Evolutionary conservation across 2,797 vertebrate genomes (phyloP), one percentile per base, ranked within the genome.

Genomic region (Silurus lanzhouensis): DNA sequence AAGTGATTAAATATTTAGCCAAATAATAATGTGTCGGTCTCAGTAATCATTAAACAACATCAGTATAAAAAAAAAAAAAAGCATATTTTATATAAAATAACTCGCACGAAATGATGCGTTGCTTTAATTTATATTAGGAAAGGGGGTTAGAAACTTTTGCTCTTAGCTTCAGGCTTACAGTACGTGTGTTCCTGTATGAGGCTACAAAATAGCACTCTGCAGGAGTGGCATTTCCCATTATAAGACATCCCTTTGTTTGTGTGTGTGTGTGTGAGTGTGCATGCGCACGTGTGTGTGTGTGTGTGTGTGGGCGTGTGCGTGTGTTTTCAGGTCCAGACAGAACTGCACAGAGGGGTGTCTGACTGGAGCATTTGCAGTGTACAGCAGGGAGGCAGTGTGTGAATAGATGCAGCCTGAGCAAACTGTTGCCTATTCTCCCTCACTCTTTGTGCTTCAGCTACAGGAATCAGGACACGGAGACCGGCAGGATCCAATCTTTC

Each of bases 341-440:
- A 90, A 88, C 82, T 83, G 75, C 80, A 22, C 84, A 80, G 63
- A 70, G 86, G 84, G 84, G 79, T 79, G 67, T 75, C 84, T 79
- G 70, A 74, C 74, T 84, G 71, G 82, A 85, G 66, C 82, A 79
- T 87, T 89, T 85, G 77, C 74, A 76, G 84, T 84, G 60, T 80
- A 60, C 61, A 81, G 90, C 86, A 77, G 88, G 90, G 91, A 87
- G 68, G 90, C 90, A 89, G 90, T 90, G 91, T 85, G 87, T 89
- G 85, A 87, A 92, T 86, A 86, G 88, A 89, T 88, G 88, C 63
- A 0, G 77, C 74, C 77, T 66, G 61, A 14, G 64, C 79, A 81
- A 81, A 68, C 82, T 82, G 38, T 78, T 87, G 75, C 60, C 74
- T 80, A 61, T 66, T 75, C 72, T 85, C 67, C 31, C 70, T 80